Percentiles rank a stretch among this genome's conserved stretches.
phyloP scores from a whole-genome alignment of 2,797 vertebrate genomes.

The Chaetophractus vellerosus region DNA sequence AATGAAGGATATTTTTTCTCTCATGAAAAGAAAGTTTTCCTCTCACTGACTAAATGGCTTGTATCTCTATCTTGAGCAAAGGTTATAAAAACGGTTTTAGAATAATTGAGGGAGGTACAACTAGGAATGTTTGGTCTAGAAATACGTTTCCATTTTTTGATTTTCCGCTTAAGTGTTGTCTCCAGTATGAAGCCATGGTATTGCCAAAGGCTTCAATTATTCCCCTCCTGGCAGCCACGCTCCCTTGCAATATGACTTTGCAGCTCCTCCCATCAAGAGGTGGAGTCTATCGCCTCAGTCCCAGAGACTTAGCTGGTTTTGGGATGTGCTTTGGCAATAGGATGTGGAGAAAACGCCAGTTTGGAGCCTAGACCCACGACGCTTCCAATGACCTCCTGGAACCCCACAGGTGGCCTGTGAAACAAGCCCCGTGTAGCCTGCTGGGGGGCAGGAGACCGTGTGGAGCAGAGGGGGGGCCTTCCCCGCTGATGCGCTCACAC shows the following conservation, averaged over 20 bases:
- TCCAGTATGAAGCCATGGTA: neutral
- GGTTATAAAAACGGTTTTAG: neutral
- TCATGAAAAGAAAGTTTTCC: neutral
- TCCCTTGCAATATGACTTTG: neutral
- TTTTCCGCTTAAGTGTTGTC: neutral
- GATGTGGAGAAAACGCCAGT: neutral
- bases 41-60: neutral
- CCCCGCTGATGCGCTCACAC: fast-evolving
- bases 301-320: neutral
- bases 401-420: neutral
- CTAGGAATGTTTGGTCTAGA: neutral
- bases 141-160: too few species aligned
- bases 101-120: neutral
- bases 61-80: neutral
- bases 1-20: neutral
- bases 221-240: neutral
- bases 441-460: neutral
- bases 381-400: too few species aligned
- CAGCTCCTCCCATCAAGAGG: neutral
- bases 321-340: neutral
- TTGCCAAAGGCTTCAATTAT: neutral
- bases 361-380: too few species aligned
- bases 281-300: neutral
- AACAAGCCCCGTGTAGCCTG: neutral
- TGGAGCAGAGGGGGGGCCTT: neutral